Conservation (phyloP, 2,797 vertebrate species). For the Falco cherrug region DNA sequence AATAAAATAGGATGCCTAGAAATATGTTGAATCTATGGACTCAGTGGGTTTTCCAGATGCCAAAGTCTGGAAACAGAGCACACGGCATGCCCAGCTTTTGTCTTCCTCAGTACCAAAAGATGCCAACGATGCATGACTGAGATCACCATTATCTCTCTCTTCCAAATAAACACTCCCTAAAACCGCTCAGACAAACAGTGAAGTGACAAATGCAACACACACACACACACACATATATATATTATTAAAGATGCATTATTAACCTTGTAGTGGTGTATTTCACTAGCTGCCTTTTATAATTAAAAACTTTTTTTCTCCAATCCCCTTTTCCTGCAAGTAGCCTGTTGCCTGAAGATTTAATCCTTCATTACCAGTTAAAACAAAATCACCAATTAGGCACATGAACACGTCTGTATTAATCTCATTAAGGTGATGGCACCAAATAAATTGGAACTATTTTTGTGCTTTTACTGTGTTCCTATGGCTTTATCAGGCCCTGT, state of each 20-base stretch:
- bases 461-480: constrained; percentile 85
- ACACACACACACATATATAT: background rate
- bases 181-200: background rate
- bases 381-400: constrained; percentile 88
- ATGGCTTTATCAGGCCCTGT: constrained; percentile 86
- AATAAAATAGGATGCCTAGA: fast-evolving
- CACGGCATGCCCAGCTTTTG: background rate
- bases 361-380: constrained; percentile 86
- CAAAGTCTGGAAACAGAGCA: background rate
- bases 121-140: fast-evolving
- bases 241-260: constrained; percentile 43
- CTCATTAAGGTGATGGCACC: constrained; percentile 88
- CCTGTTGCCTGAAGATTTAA: constrained; percentile 85
- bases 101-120: background rate
- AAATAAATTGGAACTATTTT: constrained; percentile 88
- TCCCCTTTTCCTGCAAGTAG: constrained; percentile 67
- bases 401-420: constrained; percentile 86
- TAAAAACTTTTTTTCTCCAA: constrained; percentile 74
- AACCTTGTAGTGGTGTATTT: constrained; percentile 55
- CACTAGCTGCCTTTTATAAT: constrained; percentile 72
- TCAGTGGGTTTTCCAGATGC: fast-evolving
- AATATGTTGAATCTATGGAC: fast-evolving
- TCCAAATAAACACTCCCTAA: background rate
- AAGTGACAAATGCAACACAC: background rate
- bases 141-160: background rate